Base-by-base conservation (phyloP, 2,797 vertebrate species). In the Lutra lutra region DNA sequence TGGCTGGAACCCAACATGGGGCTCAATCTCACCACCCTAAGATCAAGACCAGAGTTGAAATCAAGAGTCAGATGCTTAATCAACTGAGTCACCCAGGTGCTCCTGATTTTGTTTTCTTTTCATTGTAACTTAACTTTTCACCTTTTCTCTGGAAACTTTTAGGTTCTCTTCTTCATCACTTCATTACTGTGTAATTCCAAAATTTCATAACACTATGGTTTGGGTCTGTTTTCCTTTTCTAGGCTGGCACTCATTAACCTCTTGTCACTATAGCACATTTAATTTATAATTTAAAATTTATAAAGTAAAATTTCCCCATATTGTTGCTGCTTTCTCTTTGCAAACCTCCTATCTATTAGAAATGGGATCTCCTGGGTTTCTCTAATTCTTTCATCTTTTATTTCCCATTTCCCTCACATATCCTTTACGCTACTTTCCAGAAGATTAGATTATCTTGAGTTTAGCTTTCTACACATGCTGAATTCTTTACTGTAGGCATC, bases 161-260 rank as follows among this genome's bases (percentile, higher is more conserved):
- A 72, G 32, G 25, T 40, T 92, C 32, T 87, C 46, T 73, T 84
- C 29, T 86, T n/a, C 64, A 68, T 68, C 32, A 35, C 64, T 68
- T 68, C 32, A 68, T 68, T n/a, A 68, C 32, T 68, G 20, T 68
- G 32, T 35, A 35, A 68, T 68, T 85, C 17, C 9, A 8, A 48
- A 84, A 92, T 89, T 86, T 86, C 60, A 4, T 92, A 77, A 54
- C 54, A 38, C 80, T 90, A 43, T 32, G 40, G n/a, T 82, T 91
- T 38, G 62, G 11, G 5, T 86, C 27, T 92, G 8, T 89, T 92
- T 95, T 66, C 27, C 48, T 83, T 93, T 93, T 88, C 56, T 73
- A 79, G 68, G 25, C 40, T 68, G 23, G 13, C 7, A 51, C 11
- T 72, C 20, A 73, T 77, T 75, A 72, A 70, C 46, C 46, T 73